These are phyloP conservation scores for Elysia crispata DNA, from an alignment of 2,888 invertebrate genomes.

Conservation along the genomic window DNA sequence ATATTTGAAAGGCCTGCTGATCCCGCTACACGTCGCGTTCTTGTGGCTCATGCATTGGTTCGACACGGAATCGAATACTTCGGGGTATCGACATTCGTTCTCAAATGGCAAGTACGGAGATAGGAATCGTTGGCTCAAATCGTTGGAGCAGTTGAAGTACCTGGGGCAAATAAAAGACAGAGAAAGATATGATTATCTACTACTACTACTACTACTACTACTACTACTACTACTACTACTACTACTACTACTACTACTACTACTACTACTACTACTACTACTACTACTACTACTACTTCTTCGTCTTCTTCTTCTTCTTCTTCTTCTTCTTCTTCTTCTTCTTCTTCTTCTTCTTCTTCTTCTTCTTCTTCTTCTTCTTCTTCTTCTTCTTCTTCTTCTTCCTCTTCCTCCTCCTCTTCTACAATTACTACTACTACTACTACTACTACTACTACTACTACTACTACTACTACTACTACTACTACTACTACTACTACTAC, in stretches of 20 bases:
- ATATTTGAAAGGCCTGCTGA: no score
- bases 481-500: neutral
- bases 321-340: neutral
- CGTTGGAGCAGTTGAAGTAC: no score
- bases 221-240: neutral
- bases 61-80: no score
- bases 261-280: neutral
- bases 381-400: constrained; percentile 9
- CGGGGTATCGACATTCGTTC: no score
- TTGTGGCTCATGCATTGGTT: no score
- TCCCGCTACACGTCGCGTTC: no score
- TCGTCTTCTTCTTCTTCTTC: neutral
- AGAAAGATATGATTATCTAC: no score
- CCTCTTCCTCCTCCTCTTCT: neutral
- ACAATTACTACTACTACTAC: neutral
- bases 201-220: constrained; percentile 5
- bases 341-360: neutral
- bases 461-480: constrained; percentile 15
- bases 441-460: neutral
- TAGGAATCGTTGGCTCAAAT: no score
- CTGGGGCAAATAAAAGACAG: no score
- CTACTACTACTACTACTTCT: constrained; percentile 32
- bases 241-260: constrained; percentile 15
- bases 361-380: no score
- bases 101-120: no score